Evolutionary conservation across 1,140 invertebrate genomes (phyloP), one percentile per base, ranked within the genome.

Genomic region (Chlorops oryzae): DNA sequence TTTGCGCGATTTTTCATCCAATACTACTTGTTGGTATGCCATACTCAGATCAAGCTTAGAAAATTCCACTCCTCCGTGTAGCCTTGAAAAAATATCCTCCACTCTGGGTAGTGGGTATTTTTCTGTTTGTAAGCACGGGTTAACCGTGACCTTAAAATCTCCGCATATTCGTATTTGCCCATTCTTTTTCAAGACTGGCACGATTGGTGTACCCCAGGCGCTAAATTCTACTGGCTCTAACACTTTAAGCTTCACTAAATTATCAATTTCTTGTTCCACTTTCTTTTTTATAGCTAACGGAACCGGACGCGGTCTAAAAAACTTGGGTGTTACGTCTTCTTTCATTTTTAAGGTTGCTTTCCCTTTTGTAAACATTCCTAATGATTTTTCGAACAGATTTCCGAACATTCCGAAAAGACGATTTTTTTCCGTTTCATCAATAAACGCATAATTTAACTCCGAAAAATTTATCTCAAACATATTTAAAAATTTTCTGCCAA

Each of bases 141-240:
- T 55, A 3, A 54, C 3, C 4, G 42, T 50, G 17, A 46, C 32
- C 15, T 47, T 48, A 38, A 43, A 78, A 58, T 78, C 74, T 1
- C 70, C 68, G 59, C 75, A 77, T 25, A 78, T 58, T 18, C 75
- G 22, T 20, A 70, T 54, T 3, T 52, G 55, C 9, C 70, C 72
- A 52, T 72, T 62, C 20, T 56, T 58, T 59, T 79, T 79, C 28
- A 72, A 34, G 7, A 79, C 70, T 0, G 74, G 58, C 1, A 78
- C 75, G 5, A 80, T 59, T 1, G 73, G 73, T 17, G 73, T 65
- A 5, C 63, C 73, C 72, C 68, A 78, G 9, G 65, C 59, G 17
- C 55, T 59, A 51, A 47, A 57, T 15, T 56, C 48, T 13, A 59
- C 32, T 10, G 56, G 54, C 5, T 47, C 39, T 3, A 70, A 44